Percentiles rank a stretch among this genome's conserved stretches.
Evolutionary conservation across 2,113 vertebrate species (phyloP).

Genomic region (Progne subis): DNA sequence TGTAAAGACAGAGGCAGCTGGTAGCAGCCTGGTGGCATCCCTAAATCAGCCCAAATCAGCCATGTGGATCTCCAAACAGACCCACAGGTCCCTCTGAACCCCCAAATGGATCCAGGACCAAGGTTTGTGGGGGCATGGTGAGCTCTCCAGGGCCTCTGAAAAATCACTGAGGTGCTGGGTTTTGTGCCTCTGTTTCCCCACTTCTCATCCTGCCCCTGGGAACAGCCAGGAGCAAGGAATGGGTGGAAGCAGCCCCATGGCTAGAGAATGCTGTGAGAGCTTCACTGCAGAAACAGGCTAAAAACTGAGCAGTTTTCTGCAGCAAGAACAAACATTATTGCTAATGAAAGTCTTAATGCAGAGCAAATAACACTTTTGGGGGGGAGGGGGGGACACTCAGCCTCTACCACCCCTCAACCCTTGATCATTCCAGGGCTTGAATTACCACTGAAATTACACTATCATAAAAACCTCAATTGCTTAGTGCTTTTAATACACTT

Average conservation of each 20-base stretch:
- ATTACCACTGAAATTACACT: not conserved
- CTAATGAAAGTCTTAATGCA: not conserved
- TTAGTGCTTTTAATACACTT: not conserved
- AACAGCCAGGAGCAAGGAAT: not conserved
- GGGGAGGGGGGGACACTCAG: not conserved
- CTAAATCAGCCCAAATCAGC: not conserved
- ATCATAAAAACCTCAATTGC: not conserved
- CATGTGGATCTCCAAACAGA: not conserved
- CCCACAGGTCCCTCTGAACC: not conserved
- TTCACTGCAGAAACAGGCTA: not conserved
- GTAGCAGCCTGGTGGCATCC: not conserved
- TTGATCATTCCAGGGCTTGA: not conserved
- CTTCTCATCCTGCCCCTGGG: fast-evolving
- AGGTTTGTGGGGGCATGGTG: fast-evolving
- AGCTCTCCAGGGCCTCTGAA: not conserved
- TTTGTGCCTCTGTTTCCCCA: not conserved
- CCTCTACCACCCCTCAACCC: not conserved
- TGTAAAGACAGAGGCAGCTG: not conserved
- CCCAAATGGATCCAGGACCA: not conserved
- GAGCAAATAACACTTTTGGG: not conserved
- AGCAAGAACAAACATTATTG: not conserved
- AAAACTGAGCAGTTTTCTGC: not conserved
- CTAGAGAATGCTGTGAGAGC: not conserved
- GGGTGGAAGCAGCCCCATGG: fast-evolving
- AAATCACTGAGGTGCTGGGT: not conserved